Evolutionary conservation across 1,140 invertebrate species (phyloP), one percentile per base, ranked within the genome.

Genomic region (Ectropis grisescens): DNA sequence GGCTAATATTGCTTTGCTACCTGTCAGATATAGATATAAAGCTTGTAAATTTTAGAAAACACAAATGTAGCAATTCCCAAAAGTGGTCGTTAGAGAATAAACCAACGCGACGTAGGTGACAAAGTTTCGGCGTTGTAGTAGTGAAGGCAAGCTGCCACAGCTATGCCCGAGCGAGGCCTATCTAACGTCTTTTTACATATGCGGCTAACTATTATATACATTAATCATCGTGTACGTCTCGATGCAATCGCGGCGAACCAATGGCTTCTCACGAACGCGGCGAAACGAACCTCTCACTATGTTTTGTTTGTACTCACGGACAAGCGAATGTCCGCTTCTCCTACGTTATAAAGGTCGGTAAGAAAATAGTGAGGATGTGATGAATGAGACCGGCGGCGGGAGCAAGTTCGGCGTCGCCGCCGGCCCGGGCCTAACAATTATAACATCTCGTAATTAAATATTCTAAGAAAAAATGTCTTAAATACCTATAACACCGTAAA

Each of bases 401-500:
- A 57, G 37, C 58, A 48, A 40, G 58, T 50, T 51, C 50, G 60
- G 44, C 50, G 32, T 55, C 66, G 68, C 64, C 67, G 64, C 52
- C 76, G 71, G 67, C 61, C 58, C 48, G 57, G 69, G 55, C 72
- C 70, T 74, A 74, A 76, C 69, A 66, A 75, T 70, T 74, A 68
- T 78, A 81, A 81, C 68, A 76, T 78, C 71, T 75, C 70, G 65
- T 75, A 74, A 75, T 75, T 68, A 76, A 78, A 78, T 78, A 81
- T 75, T 76, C 71, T 78, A 78, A 79, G 72, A 78, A 81, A 75
- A 79, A 81, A 78, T 75, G 72, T 79, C 74, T 81, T 79, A 79
- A 78, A 72, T 76, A 76, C 71, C 74, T 81, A 78, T 69, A 81
- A 81, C 72, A 81, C 76, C 72, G 69, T 81, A 81, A 81, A 81